Evolutionary conservation across 2,888 invertebrate genomes (phyloP), one percentile per base, ranked within the genome.

Genomic region (Nysson spinosus): DNA sequence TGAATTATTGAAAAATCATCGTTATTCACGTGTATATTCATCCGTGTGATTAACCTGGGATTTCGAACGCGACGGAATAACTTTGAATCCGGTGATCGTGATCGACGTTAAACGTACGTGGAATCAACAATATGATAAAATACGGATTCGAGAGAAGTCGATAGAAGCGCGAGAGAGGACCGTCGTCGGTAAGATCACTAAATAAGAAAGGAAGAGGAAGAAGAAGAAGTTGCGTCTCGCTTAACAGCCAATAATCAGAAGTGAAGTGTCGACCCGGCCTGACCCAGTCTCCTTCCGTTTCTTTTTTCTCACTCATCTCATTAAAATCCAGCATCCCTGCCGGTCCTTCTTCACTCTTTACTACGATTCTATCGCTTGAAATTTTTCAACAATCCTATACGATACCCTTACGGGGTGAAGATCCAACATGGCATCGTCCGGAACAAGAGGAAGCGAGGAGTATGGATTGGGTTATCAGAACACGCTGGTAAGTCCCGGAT

Each of bases 381-480:
- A 20, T 26, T 43, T 37, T 47, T 42, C 7, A 19, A 22, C 35
- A 39, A 49, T 42, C 24, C 9, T 35, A 3, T 28, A 12, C 24
- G 19, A 14, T 44, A n/a, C 9, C 9, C 24, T 7, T 1, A 19
- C 9, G 17, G 12, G 44, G n/a, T 6, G 28, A 54, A 32, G 4
- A 37, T 28, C 14, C 51, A 79, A 73, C 54, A 85, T 85, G 85
- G 72, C 82, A 56, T 71, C 75, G 37, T 61, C 69, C 19, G 51
- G 61, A 14, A 62, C 61, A 44, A 88, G 86, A 26, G 89, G 89
- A 1, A 90, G 91, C 79, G 91, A 92, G 78, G 91, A 91, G 75
- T 88, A 91, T 60, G 93, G 93, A 60, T 87, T 94, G 81, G 93
- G 93, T 47, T 92, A 92, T 79, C 92, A 92, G 84, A 91, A 92